Evolutionary conservation across 2,113 vertebrate species (phyloP).

Genomic region (Erpornis zantholeuca): DNA sequence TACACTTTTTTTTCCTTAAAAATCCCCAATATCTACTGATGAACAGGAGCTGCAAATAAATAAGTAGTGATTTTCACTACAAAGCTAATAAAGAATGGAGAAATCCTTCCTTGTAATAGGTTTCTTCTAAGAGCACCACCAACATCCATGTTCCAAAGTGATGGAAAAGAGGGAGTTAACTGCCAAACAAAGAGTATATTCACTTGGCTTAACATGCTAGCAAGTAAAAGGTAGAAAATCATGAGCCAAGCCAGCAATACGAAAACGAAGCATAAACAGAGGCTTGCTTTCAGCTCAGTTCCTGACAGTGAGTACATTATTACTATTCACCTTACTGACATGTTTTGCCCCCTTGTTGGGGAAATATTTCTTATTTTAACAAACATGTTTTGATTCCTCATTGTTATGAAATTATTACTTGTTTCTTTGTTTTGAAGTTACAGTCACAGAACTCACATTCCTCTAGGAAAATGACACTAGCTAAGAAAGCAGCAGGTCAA

Average conservation of each 20-base stretch:
- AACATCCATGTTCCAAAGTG: neutral
- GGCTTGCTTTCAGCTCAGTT: neutral
- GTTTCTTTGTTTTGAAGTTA: neutral
- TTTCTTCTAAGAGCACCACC: neutral
- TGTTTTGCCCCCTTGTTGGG: fast-evolving
- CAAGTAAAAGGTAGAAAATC: neutral
- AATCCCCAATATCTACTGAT: neutral
- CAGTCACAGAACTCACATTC: neutral
- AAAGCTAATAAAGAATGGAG: neutral
- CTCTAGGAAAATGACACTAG: neutral
- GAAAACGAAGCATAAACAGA: neutral
- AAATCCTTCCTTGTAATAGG: neutral
- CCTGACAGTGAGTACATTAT: neutral
- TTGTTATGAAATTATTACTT: fast-evolving
- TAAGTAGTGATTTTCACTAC: neutral
- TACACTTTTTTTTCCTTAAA: neutral
- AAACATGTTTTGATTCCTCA: neutral
- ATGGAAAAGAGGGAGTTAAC: neutral
- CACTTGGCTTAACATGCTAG: neutral
- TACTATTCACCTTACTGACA: neutral
- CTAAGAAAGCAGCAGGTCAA: neutral
- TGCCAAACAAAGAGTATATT: neutral
- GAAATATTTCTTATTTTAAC: neutral
- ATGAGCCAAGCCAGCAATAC: neutral
- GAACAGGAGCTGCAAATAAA: neutral